Percentiles rank a stretch among this genome's conserved stretches.
Conservation (phyloP, 2,888 invertebrate species). For the Papilio elwesi region DNA sequence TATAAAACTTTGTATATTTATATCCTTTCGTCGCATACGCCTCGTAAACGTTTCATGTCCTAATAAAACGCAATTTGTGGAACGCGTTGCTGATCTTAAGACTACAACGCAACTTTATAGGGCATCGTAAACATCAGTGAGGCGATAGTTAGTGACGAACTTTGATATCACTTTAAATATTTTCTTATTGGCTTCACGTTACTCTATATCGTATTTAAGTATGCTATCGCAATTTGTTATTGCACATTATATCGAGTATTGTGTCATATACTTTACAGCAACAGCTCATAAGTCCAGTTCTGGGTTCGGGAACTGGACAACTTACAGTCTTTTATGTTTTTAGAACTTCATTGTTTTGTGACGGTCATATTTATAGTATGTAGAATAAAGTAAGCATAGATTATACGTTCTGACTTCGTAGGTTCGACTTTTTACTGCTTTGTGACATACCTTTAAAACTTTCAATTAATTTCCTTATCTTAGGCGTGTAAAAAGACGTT, state of each 20-base stretch:
- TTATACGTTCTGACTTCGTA: too few species aligned
- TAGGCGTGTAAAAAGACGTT: too few species aligned
- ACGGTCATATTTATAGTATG: too few species aligned
- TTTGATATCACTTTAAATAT: constrained; percentile 65
- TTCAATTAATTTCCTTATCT: too few species aligned
- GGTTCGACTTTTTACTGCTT: too few species aligned
- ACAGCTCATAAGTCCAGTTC: background rate
- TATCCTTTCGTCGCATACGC: constrained; percentile 55
- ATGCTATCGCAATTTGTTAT: background rate
- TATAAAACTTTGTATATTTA: constrained; percentile 26
- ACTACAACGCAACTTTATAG: constrained; percentile 70
- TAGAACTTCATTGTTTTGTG: background rate
- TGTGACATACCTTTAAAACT: too few species aligned
- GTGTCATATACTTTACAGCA: background rate
- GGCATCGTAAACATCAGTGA: constrained; percentile 63
- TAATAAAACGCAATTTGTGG: constrained; percentile 77
- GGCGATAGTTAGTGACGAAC: constrained; percentile 63
- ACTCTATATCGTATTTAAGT: constrained; percentile 27
- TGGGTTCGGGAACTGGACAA: background rate
- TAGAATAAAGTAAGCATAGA: too few species aligned
- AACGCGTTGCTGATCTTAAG: constrained; percentile 69
- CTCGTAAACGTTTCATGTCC: constrained; percentile 69
- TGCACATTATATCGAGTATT: background rate
- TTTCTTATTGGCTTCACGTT: constrained; percentile 59
- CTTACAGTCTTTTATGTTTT: background rate